Evolutionary conservation across 2,888 invertebrate species (phyloP).

Genomic region (Hoplodrina ambigua): DNA sequence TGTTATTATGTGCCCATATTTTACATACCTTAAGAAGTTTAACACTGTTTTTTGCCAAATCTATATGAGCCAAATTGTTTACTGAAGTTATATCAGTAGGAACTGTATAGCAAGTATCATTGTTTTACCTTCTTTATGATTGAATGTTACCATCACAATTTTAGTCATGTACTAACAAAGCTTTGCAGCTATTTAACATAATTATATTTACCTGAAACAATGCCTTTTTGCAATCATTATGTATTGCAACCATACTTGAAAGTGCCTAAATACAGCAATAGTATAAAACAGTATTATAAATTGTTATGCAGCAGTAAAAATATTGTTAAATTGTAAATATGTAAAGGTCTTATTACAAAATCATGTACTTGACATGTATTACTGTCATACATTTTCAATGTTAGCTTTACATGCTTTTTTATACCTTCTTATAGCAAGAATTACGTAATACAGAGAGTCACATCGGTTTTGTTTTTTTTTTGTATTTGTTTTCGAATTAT

Average conservation of each 20-base stretch:
- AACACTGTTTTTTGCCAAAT: constrained; percentile 58
- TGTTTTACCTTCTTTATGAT: constrained; percentile 39
- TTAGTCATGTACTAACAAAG: constrained; percentile 10
- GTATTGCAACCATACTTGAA: constrained; percentile 52
- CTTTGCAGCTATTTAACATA: constrained; percentile 37
- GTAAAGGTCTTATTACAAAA: constrained; percentile 43
- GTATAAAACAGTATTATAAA: constrained; percentile 59
- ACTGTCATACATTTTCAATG: constrained; percentile 37
- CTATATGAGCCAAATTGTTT: constrained; percentile 59
- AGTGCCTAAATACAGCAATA: constrained; percentile 65
- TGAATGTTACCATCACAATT: constrained; percentile 48
- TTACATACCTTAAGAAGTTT: constrained; percentile 19
- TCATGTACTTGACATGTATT: constrained; percentile 46
- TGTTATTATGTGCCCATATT: constrained; percentile 36
- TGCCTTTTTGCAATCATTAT: constrained; percentile 48
- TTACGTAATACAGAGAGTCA: background rate
- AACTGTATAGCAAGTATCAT: constrained; percentile 43
- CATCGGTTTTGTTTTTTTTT: constrained; percentile 3
- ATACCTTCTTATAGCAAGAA: background rate
- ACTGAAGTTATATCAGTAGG: constrained; percentile 33
- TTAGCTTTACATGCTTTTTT: constrained; percentile 9
- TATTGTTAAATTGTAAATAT: constrained; percentile 55
- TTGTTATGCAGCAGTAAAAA: constrained; percentile 51
- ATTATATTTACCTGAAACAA: constrained; percentile 34
- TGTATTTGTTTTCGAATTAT: constrained; percentile 39